Conservation (phyloP, 2,113 vertebrate species). For the Sturnus vulgaris region DNA sequence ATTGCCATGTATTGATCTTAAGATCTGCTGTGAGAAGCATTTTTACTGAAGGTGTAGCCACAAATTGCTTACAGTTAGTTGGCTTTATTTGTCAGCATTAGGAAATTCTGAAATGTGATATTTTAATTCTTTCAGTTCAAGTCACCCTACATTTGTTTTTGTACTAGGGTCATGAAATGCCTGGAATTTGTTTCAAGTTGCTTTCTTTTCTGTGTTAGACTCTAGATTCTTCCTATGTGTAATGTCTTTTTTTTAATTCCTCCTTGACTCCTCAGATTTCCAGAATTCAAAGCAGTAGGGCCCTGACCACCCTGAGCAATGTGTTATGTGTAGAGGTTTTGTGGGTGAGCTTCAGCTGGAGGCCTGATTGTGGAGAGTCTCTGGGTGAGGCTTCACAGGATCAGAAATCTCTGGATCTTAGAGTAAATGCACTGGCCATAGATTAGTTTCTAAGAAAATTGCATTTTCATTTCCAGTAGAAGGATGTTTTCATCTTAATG, state of each 20-base stretch:
- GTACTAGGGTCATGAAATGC: background rate
- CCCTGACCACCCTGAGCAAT: background rate
- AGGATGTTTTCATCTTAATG: background rate
- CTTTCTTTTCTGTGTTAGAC: background rate
- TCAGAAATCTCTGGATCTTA: background rate
- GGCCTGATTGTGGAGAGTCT: background rate
- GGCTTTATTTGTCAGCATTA: background rate
- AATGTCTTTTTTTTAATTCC: background rate
- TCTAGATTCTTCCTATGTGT: background rate
- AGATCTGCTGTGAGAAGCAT: background rate
- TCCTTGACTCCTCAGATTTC: background rate
- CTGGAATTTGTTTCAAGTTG: background rate
- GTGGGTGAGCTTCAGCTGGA: background rate
- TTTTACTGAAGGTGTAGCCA: background rate
- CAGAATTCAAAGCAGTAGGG: background rate
- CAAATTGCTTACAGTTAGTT: background rate
- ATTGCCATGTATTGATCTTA: fast-evolving
- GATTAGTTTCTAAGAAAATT: background rate
- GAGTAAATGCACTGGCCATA: background rate
- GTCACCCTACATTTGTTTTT: background rate
- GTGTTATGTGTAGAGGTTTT: fast-evolving
- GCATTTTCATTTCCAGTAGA: background rate
- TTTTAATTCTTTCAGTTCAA: background rate
- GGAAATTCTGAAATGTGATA: background rate
- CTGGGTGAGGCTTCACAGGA: background rate